Percentiles rank a stretch among this genome's conserved stretches.
Conservation (phyloP, 2,888 invertebrate species). For the Acronicta alni region DNA sequence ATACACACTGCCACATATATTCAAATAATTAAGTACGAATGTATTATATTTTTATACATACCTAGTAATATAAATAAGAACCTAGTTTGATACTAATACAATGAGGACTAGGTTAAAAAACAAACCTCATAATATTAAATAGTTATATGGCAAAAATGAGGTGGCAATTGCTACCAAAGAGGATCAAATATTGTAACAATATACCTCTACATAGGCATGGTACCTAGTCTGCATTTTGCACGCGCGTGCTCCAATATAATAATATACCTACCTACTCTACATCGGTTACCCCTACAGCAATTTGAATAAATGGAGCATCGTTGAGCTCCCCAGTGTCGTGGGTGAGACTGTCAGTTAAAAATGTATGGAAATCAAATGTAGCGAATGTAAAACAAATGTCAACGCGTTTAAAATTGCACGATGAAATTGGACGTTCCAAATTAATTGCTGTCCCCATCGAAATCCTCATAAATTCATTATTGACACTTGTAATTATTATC, state of each 20-base stretch:
- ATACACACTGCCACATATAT: too few relatives aligned
- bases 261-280: neutral
- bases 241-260: neutral
- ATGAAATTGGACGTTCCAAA: constrained; percentile 10
- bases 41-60: too few relatives aligned
- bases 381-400: constrained; percentile 26
- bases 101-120: too few relatives aligned
- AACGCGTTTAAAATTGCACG: constrained; percentile 12
- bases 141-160: too few relatives aligned
- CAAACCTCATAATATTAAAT: too few relatives aligned
- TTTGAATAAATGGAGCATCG: constrained; percentile 38
- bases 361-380: constrained; percentile 42
- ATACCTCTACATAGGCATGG: too few relatives aligned
- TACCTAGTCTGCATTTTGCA: neutral
- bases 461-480: constrained; percentile 16
- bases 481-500: constrained; percentile 17
- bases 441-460: constrained; percentile 14
- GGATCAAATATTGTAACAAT: too few relatives aligned
- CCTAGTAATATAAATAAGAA: too few relatives aligned
- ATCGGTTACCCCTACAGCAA: constrained; percentile 39
- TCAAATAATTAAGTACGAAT: too few relatives aligned
- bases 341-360: constrained; percentile 30
- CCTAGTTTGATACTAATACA: too few relatives aligned
- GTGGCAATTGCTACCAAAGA: too few relatives aligned
- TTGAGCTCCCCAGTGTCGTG: constrained; percentile 31